Evolutionary conservation across 2,113 vertebrate genomes (phyloP).

Genomic region (Halichoerus grypus): DNA sequence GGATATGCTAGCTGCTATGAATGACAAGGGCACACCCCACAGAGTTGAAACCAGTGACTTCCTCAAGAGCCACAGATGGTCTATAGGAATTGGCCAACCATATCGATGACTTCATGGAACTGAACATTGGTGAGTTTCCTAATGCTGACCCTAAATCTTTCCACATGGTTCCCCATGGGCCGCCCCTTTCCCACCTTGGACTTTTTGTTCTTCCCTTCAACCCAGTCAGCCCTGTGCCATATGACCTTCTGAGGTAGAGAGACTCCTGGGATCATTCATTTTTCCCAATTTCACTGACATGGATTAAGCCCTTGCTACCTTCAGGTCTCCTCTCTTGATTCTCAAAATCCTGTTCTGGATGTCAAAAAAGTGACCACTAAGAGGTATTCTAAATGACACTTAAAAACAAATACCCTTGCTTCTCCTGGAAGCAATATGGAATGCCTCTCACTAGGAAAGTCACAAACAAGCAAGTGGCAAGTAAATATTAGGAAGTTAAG

Average conservation of each 20-base stretch:
- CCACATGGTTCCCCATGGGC: background rate
- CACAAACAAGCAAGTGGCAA: background rate
- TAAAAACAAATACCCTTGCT: background rate
- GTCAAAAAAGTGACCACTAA: background rate
- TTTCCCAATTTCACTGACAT: background rate
- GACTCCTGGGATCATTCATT: background rate
- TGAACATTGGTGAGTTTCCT: background rate
- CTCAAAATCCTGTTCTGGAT: background rate
- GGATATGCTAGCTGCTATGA: background rate
- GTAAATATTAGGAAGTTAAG: background rate
- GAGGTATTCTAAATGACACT: background rate
- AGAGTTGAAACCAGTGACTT: background rate
- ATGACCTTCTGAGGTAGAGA: background rate
- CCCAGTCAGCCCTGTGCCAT: background rate
- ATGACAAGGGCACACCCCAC: background rate
- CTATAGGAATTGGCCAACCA: background rate
- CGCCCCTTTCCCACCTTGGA: background rate
- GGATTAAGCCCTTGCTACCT: background rate
- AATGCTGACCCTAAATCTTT: background rate
- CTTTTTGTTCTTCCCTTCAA: background rate
- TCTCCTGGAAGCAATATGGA: background rate
- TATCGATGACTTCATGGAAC: accelerated
- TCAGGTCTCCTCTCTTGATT: background rate
- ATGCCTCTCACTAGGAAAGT: background rate
- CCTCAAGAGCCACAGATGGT: background rate